phyloP scores from a whole-genome alignment of 2,113 vertebrate genomes.

The Talpa occidentalis region DNA sequence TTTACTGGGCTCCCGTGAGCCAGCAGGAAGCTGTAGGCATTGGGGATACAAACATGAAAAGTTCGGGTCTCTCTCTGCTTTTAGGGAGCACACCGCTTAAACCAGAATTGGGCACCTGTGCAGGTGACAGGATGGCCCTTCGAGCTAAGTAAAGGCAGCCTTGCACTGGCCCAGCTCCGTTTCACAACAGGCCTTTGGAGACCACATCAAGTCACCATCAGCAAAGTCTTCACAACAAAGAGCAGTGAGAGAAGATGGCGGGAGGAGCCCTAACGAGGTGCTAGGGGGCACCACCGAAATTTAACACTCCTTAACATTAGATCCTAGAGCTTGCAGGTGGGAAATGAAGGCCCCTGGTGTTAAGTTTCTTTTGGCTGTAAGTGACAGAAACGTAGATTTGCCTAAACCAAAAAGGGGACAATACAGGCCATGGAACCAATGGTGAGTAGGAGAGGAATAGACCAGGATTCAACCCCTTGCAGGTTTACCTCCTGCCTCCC shows the following conservation, averaged over 20 bases:
- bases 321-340: no score
- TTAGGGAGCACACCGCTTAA: neutral
- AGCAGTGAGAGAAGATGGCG: neutral
- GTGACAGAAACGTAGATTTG: neutral
- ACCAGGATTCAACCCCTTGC: neutral
- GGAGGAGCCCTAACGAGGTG: neutral
- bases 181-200: neutral
- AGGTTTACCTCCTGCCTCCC: neutral
- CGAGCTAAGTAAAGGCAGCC: neutral
- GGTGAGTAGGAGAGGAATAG: neutral
- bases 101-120: neutral
- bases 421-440: neutral
- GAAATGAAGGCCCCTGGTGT: no score
- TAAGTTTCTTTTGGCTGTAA: neutral
- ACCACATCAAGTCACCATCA: neutral
- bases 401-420: neutral
- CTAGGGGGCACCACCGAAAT: rapidly evolving
- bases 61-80: neutral
- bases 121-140: neutral
- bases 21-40: neutral
- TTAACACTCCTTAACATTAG: no score
- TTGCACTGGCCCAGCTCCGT: neutral
- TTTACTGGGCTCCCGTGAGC: neutral
- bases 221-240: neutral
- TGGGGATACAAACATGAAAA: neutral